Evolutionary conservation across 2,888 invertebrate species (phyloP), one percentile per base, ranked within the genome.

Genomic region (Itoplectis maculator): DNA sequence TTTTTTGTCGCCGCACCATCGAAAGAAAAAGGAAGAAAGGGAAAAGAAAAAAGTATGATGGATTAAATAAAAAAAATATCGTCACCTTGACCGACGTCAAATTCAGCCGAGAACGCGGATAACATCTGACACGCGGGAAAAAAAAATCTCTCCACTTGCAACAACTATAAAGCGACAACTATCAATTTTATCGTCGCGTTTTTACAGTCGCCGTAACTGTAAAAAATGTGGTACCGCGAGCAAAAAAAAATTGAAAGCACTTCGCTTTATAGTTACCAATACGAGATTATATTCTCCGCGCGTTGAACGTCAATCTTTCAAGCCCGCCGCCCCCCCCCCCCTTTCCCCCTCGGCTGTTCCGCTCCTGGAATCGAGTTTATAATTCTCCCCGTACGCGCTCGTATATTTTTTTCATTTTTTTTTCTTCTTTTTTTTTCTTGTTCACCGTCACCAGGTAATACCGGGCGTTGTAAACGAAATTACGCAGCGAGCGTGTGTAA

Each of bases 11-110:
- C 15, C 72, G 11, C n/a, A 15, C n/a, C 42, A 6, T 37, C 15
- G 35, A 51, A 40, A 56, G 20, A 42, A 20, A 40, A 74, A 74
- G 69, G 68, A 59, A 49, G 15, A 6, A n/a, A 13, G 23, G 20
- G 9, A 61, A 18, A 9, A 15, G 37, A 20, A 13, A 68, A 18
- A 9, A 15, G 37, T 35, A 61, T 61, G 49, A 68, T 49, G 29
- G 45, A 66, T 59, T 18, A 18, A 66, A 73, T 59, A 11, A 65
- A 56, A 8, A 56, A 56, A 78, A 54, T 78, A 75, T 56, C 8
- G 23, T 63, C 29, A 63, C 40, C 11, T 70, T 37, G 15, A n/a
- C 8, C 0, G 13, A 66, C 56, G 13, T 54, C 35, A n/a, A n/a
- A 29, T 49, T 29, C 11, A 15, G 29, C n/a, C 29, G 2, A 42